Evolutionary conservation across 37 sponge, comb jelly and placozoan species (phyloP), one percentile per base, ranked within the genome.

Genomic region (Tethya wilhelma): DNA sequence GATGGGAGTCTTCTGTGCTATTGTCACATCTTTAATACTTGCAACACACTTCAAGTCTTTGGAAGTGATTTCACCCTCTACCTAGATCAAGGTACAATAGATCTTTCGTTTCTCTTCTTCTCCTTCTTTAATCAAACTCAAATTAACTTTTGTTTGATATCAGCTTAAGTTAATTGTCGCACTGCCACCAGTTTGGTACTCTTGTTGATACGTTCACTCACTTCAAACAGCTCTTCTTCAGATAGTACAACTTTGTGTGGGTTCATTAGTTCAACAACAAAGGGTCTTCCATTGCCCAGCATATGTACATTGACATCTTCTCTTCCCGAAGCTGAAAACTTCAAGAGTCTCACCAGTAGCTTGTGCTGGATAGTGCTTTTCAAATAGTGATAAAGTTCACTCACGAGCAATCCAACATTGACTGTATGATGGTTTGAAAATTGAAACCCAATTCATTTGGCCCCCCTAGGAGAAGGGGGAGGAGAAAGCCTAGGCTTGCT

Each of bases 221-320:
- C 25, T 12, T 71, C 56, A 26, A 40, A 25, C 9, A 89, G 36
- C 28, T 67, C 69, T 3, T 64, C 71, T 26, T 39, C 17, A 25
- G 57, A 43, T 3, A 78, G 23, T 4, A 37, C 55, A 3, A 83
- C 63, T 4, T 80, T 60, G 29, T 56, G 78, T 2, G 98, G 98
- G 53, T 97, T 87, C 43, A 86, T 31, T 4, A 97, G 70, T 63
- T 94, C 95, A 8, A 92, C 56, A 23, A 89, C 33, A 77, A 97
- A 97, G 34, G 98, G 98, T 9, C 98, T 69, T 1, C 98, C 99
- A 44, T 55, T 53, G 0, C 99, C 97, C 43, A 98, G 77, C 99
- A 98, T 98, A 25, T 90, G 73, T n/a, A 98, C 99, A 69, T 98
- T 97, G 28, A 91, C 82, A 77, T 98, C 99, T 56, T 98, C 99